Evolutionary conservation across 1,140 invertebrate genomes (phyloP).

Genomic region (Diorhabda carinulata): DNA sequence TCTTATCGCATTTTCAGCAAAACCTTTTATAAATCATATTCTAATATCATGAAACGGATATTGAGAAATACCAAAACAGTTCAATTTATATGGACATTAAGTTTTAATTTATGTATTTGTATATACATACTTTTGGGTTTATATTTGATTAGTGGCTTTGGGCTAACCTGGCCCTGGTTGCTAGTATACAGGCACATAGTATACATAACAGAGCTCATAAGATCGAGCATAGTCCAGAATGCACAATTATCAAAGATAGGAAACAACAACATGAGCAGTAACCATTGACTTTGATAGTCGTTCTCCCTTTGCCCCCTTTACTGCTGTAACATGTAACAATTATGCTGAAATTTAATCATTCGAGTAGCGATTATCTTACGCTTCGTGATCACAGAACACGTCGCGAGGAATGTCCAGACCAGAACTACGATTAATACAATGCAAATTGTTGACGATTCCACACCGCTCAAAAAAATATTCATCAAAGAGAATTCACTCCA

Average conservation of each 20-base stretch:
- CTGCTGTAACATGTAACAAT: constrained; percentile 44
- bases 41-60: too few relatives aligned
- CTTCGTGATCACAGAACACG: constrained; percentile 45
- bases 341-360: constrained; percentile 50
- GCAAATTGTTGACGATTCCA: constrained; percentile 47
- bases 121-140: too few relatives aligned
- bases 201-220: constrained; percentile 16
- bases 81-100: too few relatives aligned
- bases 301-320: constrained; percentile 35
- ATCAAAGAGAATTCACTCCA: constrained; percentile 40
- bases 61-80: too few relatives aligned
- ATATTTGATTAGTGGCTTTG: too few relatives aligned
- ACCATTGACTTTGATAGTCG: constrained; percentile 35
- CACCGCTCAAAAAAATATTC: constrained; percentile 37
- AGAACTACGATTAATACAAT: constrained; percentile 44
- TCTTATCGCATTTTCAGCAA: too few relatives aligned
- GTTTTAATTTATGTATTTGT: too few relatives aligned
- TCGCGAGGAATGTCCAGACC: constrained; percentile 46
- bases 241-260: constrained; percentile 32
- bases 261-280: constrained; percentile 15
- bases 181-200: not conserved
- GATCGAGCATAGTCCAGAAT: constrained; percentile 10
- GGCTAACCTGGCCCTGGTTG: too few relatives aligned
- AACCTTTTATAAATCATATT: too few relatives aligned
- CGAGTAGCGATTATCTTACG: constrained; percentile 48